Percentiles rank a stretch among this genome's conserved stretches.
phyloP scores from a whole-genome alignment of 2,113 vertebrate genomes.

The Aplodontia rufa region DNA sequence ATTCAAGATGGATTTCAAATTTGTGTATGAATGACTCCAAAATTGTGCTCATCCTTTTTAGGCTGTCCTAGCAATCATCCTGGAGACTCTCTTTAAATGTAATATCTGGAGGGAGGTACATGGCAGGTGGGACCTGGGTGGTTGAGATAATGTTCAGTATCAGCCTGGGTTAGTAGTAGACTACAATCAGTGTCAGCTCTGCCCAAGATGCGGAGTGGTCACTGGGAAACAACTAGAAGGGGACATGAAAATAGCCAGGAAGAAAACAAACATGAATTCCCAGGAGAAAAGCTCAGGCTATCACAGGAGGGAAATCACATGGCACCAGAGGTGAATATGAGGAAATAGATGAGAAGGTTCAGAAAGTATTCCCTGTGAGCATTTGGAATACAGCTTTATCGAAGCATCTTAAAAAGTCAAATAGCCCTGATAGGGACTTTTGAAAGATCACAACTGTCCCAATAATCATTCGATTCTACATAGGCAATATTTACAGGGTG shows the following conservation, averaged over 20 bases:
- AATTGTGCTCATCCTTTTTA: neutral
- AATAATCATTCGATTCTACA: neutral
- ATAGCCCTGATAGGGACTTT: neutral
- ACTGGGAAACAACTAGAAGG: neutral
- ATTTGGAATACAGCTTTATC: neutral
- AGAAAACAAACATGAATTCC: neutral
- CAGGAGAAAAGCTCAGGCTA: neutral
- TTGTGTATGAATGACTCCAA: neutral
- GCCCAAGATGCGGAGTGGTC: neutral
- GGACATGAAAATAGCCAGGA: neutral
- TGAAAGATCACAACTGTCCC: neutral
- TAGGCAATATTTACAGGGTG: neutral
- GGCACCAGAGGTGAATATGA: neutral
- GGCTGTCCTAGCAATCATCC: neutral
- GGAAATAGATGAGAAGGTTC: neutral
- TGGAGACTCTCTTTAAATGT: neutral
- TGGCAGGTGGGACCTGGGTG: neutral
- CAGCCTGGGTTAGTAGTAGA: neutral
- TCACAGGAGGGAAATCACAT: neutral
- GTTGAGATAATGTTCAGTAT: neutral
- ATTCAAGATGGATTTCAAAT: neutral
- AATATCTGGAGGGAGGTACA: neutral
- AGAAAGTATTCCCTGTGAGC: neutral
- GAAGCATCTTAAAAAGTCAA: neutral
- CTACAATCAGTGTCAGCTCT: neutral